phyloP scores from a whole-genome alignment of 2,113 vertebrate species.

The Lagopus leucura region DNA sequence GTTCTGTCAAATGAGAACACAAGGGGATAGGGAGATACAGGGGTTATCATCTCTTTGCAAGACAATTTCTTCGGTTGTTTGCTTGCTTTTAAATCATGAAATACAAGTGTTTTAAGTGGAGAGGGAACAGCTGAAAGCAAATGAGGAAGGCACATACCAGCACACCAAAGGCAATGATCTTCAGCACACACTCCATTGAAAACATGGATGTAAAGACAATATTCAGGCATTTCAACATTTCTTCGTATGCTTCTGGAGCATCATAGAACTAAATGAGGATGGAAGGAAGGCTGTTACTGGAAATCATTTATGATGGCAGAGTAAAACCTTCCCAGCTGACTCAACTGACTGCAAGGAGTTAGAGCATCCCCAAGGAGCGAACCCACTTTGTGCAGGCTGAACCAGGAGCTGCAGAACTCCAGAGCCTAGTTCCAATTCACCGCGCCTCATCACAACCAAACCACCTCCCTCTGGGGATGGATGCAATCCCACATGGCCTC shows the following conservation, averaged over 20 bases:
- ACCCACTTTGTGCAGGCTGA: neutral
- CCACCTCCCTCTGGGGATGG: neutral
- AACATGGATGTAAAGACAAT: constrained; percentile 96
- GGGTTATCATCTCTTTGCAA: constrained; percentile 20
- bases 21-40: neutral
- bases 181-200: constrained; percentile 94
- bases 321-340: neutral
- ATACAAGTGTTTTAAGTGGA: rapidly evolving
- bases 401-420: neutral
- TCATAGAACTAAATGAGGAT: constrained; percentile 84
- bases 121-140: neutral
- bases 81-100: neutral
- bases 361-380: neutral
- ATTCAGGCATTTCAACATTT: constrained; percentile 95
- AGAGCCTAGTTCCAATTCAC: neutral
- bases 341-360: neutral
- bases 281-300: neutral
- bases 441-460: neutral
- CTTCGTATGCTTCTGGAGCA: constrained; percentile 90
- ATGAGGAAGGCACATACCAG: constrained; percentile 80
- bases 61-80: neutral
- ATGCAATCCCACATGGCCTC: neutral
- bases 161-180: constrained; percentile 95
- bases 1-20: constrained; percentile 81
- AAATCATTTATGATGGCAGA: neutral